Conservation (phyloP, 2,888 invertebrate genomes). For the Pristionchus maxplancki region DNA sequence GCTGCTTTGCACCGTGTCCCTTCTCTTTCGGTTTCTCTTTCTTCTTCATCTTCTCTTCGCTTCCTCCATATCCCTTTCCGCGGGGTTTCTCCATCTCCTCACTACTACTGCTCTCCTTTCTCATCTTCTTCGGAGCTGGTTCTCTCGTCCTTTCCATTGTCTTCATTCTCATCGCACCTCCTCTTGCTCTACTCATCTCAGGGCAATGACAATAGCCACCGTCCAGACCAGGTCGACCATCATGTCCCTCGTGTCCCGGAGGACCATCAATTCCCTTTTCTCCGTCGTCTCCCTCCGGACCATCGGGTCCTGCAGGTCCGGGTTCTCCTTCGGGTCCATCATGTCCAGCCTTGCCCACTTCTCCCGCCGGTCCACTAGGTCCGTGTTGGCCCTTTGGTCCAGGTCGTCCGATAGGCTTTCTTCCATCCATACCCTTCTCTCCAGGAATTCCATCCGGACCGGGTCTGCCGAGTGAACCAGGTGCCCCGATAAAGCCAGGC, state of each 20-base stretch:
- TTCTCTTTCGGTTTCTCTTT: conserved; percentile 1
- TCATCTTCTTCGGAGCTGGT: background rate
- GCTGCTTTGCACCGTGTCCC: background rate
- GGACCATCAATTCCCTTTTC: conserved; percentile 46
- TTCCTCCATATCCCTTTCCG: conserved; percentile 13
- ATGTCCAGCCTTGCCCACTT: background rate
- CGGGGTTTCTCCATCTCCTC: conserved; percentile 22
- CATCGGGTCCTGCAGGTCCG: conserved; percentile 4
- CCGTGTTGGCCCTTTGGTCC: conserved; percentile 47
- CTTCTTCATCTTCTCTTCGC: conserved; percentile 7
- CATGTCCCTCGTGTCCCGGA: conserved; percentile 49
- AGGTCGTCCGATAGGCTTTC: conserved; percentile 35
- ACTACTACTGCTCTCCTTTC: background rate
- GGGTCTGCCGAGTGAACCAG: background rate
- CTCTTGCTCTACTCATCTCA: conserved; percentile 38
- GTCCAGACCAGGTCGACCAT: conserved; percentile 37
- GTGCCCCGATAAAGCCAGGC: conserved; percentile 9
- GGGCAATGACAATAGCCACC: conserved; percentile 51
- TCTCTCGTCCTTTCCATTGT: background rate
- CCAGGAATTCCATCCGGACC: background rate
- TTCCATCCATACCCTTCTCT: conserved; percentile 40
- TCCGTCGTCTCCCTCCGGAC: background rate
- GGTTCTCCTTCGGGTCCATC: background rate
- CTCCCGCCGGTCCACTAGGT: background rate
- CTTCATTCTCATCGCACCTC: background rate